Evolutionary conservation across 2,888 invertebrate species (phyloP), one percentile per base, ranked within the genome.

Genomic region (Tipula confusa): DNA sequence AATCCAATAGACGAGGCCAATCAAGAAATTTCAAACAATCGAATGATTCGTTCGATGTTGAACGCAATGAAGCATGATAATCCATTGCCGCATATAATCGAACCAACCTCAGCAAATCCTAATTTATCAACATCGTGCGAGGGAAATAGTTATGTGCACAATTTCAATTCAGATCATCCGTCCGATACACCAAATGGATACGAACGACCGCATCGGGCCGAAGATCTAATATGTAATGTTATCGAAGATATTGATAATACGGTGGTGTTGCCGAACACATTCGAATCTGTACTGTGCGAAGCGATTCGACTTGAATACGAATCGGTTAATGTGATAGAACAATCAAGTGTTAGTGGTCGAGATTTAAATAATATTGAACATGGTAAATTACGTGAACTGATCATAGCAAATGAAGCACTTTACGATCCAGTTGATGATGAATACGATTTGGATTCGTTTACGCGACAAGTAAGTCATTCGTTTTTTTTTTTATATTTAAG

Each of bases 301-400:
- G 96, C 96, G 7, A 96, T 96, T 85, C 95, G 95, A 86, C 90
- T 96, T 84, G 96, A 97, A 89, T 96, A 94, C 88, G 95, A 95
- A 86, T 93, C 94, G 0, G 95, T 95, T 87, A 94, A 94, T 89
- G 90, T 29, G 6, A 11, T 24, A 11, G 80, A 64, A 3, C 28
- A 83, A 28, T 29, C 29, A 28, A 28, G 48, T 13, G 28, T 28
- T 24, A 85, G 85, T 7, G 87, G 86, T 43, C 86, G 92, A 64
- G 93, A 93, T 86, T 89, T 95, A 79, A 94, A 94, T 87, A 93
- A 93, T 86, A 94, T 95, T n/a, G 97, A 97, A 88, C 91, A 94
- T 86, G 94, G 95, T 48, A 96, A 96, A 88, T 89, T 97, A 83
- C 95, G 95, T 86, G 97, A 97, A 89, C 89, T 97, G 82, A 94